These are phyloP conservation scores for Cataglyphis livida DNA, from an alignment of 2,888 invertebrate genomes.

Conservation along the genomic window DNA sequence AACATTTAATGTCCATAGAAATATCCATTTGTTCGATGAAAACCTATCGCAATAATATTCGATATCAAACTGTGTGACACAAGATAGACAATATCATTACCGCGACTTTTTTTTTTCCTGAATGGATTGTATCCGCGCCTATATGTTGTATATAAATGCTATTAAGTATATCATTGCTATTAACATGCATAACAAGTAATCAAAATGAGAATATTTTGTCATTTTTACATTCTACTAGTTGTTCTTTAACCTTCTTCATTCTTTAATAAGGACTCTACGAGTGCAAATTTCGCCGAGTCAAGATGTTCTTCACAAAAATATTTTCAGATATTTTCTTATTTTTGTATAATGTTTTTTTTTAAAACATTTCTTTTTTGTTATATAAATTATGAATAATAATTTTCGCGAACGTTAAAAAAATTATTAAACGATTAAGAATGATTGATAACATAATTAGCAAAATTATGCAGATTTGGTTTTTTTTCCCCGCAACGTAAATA, in stretches of 20 bases:
- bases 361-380: background rate
- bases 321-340: background rate
- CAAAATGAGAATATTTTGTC: background rate
- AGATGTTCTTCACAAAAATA: background rate
- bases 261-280: background rate
- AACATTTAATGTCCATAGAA: slow-evolving; percentile 25
- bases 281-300: background rate
- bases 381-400: background rate
- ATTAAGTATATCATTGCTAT: slow-evolving; percentile 30
- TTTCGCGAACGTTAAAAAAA: background rate
- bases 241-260: background rate
- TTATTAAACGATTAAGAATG: background rate
- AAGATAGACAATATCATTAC: slow-evolving; percentile 80
- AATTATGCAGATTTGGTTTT: background rate
- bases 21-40: slow-evolving; percentile 64
- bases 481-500: background rate
- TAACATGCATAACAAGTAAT: background rate
- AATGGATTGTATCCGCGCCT: slow-evolving; percentile 78
- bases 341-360: background rate
- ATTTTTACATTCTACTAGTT: slow-evolving; percentile 36
- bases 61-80: slow-evolving; percentile 81
- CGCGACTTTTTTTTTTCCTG: slow-evolving; percentile 80
- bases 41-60: slow-evolving; percentile 62
- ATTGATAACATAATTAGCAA: background rate
- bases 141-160: slow-evolving; percentile 49